Base-by-base conservation (phyloP, 2,797 vertebrate species). In the Pipistrellus pipistrellus region DNA sequence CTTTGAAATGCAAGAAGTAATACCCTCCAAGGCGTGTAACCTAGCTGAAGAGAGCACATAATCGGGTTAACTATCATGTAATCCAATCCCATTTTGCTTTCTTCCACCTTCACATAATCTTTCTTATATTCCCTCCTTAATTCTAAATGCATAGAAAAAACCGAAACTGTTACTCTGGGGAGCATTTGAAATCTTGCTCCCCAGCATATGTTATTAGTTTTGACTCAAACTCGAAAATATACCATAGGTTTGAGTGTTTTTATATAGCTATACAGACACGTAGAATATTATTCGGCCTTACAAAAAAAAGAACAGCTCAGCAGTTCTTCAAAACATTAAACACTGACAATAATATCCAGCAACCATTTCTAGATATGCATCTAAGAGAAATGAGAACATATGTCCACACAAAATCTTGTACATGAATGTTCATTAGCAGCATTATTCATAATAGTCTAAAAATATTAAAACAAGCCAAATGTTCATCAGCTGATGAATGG, bases 251-350 rank as follows among this genome's bases (percentile, higher is more conserved):
- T 53, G 27, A 41, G 35, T 18, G 38, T 64, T 46, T 46, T 44
- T 82, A 82, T 27, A 30, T n/a, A 18, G 13, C 30, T 62, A 64
- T 1, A n/a, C 11, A 68, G n/a, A 41, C 4, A 83, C 18, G 30
- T 23, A 13, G 35, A 66, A 73, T 75, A 93, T 48, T 55, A 57
- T 20, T 46, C 41, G 48, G n/a, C 38, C 30, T 85, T 78, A 38
- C 46, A 82, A 93, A 69, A 62, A 53, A 62, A 57, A 27, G 57
- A 76, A 46, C 44, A 77, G 35, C 30, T 44, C n/a, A 38, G 38
- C 44, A 20, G 35, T 66, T 93, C 71, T 75, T 91, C 55, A 44
- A 71, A 91, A 77, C 35, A 51, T 71, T 64, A 91, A 80, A 81
- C 55, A 51, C 1, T 72, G 32, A 75, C 18, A 73, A 27, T 6